Conservation (phyloP, 1,140 invertebrate species). For the Archegozetes longisetosus region DNA sequence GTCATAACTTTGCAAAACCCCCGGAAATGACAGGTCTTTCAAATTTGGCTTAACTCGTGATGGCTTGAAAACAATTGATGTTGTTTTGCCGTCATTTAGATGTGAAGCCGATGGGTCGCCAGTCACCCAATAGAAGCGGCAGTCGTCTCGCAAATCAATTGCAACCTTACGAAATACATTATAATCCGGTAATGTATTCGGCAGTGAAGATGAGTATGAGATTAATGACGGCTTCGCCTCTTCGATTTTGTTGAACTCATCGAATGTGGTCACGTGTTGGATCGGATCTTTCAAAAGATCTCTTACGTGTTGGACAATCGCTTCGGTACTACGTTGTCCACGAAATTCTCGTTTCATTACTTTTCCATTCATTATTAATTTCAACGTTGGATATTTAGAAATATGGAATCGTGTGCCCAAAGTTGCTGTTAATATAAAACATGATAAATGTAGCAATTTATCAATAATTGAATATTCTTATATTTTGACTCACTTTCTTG, state of each 20-base stretch:
- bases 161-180: slow-evolving; percentile 62
- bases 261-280: slow-evolving; percentile 51
- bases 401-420: slow-evolving; percentile 84
- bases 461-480: background rate
- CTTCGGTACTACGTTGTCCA: slow-evolving; percentile 60
- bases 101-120: slow-evolving; percentile 40
- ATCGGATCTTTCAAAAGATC: slow-evolving; percentile 84
- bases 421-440: slow-evolving; percentile 36
- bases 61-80: slow-evolving; percentile 19
- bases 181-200: slow-evolving; percentile 59
- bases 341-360: slow-evolving; percentile 87
- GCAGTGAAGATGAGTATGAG: slow-evolving; percentile 56
- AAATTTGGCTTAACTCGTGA: slow-evolving; percentile 20
- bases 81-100: slow-evolving; percentile 7
- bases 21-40: slow-evolving; percentile 28
- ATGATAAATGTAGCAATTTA: slow-evolving; percentile 11
- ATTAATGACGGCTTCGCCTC: slow-evolving; percentile 78
- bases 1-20: slow-evolving; percentile 33
- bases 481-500: slow-evolving; percentile 63
- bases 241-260: slow-evolving; percentile 42
- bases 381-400: slow-evolving; percentile 94
- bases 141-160: slow-evolving; percentile 82
- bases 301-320: slow-evolving; percentile 63
- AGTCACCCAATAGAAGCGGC: slow-evolving; percentile 79
- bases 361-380: slow-evolving; percentile 85